These are phyloP conservation scores for Urocynchramus pylzowi DNA, from an alignment of 2,113 vertebrate genomes.

Conservation along the genomic window DNA sequence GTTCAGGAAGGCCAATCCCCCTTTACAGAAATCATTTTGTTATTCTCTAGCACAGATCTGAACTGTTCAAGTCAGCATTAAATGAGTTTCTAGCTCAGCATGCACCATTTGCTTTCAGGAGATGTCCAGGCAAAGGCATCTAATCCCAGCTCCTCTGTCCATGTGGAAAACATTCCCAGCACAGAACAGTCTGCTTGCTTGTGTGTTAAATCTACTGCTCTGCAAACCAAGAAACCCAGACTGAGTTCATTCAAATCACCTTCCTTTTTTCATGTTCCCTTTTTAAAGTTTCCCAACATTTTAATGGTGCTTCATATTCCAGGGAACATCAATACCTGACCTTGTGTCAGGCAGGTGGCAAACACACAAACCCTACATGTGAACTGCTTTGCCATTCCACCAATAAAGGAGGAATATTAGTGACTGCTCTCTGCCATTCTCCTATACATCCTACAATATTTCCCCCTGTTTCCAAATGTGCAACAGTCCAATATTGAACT, in stretches of 20 bases:
- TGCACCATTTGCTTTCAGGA: neutral
- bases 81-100: neutral
- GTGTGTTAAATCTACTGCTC: neutral
- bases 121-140: neutral
- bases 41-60: neutral
- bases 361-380: neutral
- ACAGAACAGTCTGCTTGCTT: neutral
- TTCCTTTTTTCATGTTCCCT: neutral
- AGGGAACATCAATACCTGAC: neutral
- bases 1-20: neutral
- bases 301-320: neutral
- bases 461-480: neutral
- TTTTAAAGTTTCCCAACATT: neutral
- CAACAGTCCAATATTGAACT: neutral
- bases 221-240: neutral
- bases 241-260: fast-evolving
- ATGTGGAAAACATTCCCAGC: neutral
- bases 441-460: neutral
- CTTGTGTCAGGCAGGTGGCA: neutral
- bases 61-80: neutral
- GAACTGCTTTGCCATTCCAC: neutral
- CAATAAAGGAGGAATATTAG: neutral
- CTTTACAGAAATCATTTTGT: neutral
- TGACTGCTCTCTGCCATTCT: neutral
- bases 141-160: neutral